phyloP scores from a whole-genome alignment of 2,888 invertebrate species.

The Cosmopolites sordidus region DNA sequence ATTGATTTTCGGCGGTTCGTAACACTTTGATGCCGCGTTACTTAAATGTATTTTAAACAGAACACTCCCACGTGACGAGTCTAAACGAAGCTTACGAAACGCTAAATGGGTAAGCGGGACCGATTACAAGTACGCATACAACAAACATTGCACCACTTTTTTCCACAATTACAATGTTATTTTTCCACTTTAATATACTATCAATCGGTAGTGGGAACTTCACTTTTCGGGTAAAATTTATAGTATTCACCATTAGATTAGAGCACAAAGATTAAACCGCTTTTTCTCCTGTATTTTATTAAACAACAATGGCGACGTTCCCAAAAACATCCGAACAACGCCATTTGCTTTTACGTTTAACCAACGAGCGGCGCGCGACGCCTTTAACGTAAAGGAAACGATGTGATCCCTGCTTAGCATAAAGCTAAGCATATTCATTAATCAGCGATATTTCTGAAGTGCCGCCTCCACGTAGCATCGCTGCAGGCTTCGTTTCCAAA shows the following conservation, averaged over 20 bases:
- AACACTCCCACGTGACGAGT: slow-evolving; percentile 43
- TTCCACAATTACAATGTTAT: slow-evolving; percentile 37
- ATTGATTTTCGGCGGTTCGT: slow-evolving; percentile 14
- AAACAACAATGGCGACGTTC: slow-evolving; percentile 49
- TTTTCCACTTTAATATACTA: slow-evolving; percentile 13
- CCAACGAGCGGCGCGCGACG: slow-evolving; percentile 38
- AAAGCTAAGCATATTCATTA: not conserved
- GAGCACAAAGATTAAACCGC: slow-evolving; percentile 4
- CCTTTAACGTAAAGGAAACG: slow-evolving; percentile 42
- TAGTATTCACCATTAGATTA: slow-evolving; percentile 1
- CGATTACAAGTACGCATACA: slow-evolving; percentile 43
- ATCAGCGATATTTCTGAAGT: not conserved
- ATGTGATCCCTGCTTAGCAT: slow-evolving; percentile 11
- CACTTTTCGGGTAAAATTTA: slow-evolving; percentile 9
- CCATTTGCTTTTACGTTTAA: slow-evolving; percentile 33
- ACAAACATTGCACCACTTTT: slow-evolving; percentile 49
- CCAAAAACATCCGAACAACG: slow-evolving; percentile 47
- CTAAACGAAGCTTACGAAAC: slow-evolving; percentile 42
- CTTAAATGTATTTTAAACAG: slow-evolving; percentile 30
- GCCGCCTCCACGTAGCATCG: not conserved
- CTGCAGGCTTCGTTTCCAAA: too few relatives aligned
- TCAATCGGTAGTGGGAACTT: slow-evolving; percentile 2
- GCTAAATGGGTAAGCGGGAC: slow-evolving; percentile 34
- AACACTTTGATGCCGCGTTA: slow-evolving; percentile 26
- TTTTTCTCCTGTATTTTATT: slow-evolving; percentile 39